These are phyloP conservation scores for Ericerus pela DNA, from an alignment of 1,140 invertebrate genomes.

Conservation along the genomic window DNA sequence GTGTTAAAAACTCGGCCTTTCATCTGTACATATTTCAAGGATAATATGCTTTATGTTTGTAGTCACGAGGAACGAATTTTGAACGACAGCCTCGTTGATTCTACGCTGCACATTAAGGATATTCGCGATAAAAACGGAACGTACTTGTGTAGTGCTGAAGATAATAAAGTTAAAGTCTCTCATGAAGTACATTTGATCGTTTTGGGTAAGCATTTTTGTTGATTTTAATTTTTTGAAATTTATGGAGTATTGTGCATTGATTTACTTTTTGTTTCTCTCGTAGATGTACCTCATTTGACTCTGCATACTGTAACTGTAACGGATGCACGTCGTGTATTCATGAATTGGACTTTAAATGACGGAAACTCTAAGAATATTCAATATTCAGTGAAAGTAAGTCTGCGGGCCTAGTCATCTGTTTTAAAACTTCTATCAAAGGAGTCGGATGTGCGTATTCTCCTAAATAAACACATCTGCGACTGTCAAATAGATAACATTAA, in stretches of 20 bases:
- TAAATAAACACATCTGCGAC: not conserved
- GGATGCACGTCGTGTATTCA: conserved; percentile 51
- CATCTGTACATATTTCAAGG: not conserved
- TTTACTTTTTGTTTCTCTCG: conserved; percentile 42
- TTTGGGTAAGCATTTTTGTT: not conserved
- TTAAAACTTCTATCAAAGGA: not conserved
- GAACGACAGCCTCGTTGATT: not conserved
- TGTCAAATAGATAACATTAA: not conserved
- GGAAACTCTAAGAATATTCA: conserved; percentile 52
- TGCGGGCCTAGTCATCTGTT: not conserved
- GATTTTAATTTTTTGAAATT: not conserved
- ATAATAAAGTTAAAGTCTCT: not conserved
- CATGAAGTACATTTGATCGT: not conserved
- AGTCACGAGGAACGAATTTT: not conserved
- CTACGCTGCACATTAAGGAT: not conserved
- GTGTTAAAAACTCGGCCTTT: not conserved
- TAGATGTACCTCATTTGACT: conserved; percentile 50
- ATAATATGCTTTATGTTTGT: not conserved
- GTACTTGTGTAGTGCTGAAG: not conserved
- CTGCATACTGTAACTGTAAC: conserved; percentile 61
- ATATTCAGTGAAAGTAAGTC: conserved; percentile 41
- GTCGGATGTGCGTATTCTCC: not conserved
- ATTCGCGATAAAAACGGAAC: not conserved
- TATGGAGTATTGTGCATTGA: conserved; percentile 22
- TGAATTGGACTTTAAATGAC: conserved; percentile 67